These are phyloP conservation scores for Gobio occitaniae DNA, from an alignment of 2,797 vertebrate genomes.

Conservation along the genomic window DNA sequence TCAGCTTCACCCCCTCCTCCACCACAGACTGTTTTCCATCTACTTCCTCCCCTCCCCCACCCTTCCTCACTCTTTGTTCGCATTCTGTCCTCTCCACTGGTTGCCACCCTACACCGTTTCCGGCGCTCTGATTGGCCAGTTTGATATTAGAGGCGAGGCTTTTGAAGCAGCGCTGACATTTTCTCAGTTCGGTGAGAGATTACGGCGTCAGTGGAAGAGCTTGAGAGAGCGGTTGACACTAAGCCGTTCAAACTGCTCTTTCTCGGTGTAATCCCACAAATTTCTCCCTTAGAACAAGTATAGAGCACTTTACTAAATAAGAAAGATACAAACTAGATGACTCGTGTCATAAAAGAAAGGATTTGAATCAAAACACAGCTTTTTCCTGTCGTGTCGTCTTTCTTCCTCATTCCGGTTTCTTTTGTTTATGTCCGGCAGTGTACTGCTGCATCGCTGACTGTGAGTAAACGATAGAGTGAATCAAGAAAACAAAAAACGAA, in stretches of 20 bases:
- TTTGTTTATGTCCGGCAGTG: conserved; percentile 72
- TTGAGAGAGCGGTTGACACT: not conserved
- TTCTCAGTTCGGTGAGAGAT: conserved; percentile 59
- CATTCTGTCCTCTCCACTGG: conserved; percentile 66
- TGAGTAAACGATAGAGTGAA: conserved; percentile 9
- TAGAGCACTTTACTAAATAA: not conserved
- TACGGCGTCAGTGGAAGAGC: conserved; percentile 68
- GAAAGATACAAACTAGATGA: not conserved
- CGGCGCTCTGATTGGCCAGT: conserved; percentile 70
- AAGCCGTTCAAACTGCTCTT: rapidly evolving
- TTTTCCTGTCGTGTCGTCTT: conserved; percentile 51
- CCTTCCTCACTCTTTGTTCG: conserved; percentile 74
- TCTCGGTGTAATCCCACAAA: not conserved
- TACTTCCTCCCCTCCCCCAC: conserved; percentile 69
- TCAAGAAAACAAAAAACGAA: not conserved
- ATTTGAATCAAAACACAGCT: conserved; percentile 49
- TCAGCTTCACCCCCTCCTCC: conserved; percentile 42
- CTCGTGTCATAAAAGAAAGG: conserved; percentile 50
- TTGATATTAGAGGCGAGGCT: conserved; percentile 59
- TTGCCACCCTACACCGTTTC: conserved; percentile 75
- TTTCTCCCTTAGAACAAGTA: not conserved
- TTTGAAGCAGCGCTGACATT: conserved; percentile 52
- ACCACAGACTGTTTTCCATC: conserved; percentile 66
- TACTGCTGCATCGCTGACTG: conserved; percentile 32
- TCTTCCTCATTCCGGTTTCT: conserved; percentile 69